A percentile compares a stretch with the other conserved stretches of the same genome.
These are phyloP conservation scores for Cephus runcator DNA, from an alignment of 2,888 invertebrate genomes.

Conservation along the genomic window DNA sequence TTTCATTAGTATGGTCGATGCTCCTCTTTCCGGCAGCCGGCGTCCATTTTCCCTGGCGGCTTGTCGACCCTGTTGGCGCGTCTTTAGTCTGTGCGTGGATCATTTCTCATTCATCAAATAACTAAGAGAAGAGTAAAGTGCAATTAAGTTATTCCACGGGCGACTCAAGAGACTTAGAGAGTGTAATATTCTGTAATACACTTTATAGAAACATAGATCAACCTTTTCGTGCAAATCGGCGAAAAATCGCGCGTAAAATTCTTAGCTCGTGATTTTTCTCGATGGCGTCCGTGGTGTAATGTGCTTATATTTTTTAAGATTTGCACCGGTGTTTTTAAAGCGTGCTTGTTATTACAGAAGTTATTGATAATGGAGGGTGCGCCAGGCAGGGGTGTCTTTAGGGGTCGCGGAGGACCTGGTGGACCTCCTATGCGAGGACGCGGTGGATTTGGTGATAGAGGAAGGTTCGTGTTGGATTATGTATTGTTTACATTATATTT, in stretches of 20 bases:
- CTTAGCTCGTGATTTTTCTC: not conserved
- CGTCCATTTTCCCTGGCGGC: slow-evolving; percentile 57
- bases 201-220: too few species aligned
- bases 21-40: slow-evolving; percentile 57
- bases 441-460: slow-evolving; percentile 56
- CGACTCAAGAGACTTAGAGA: too few species aligned
- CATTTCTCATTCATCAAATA: slow-evolving; percentile 18
- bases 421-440: slow-evolving; percentile 55
- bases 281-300: not conserved
- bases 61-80: slow-evolving; percentile 41
- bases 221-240: not conserved
- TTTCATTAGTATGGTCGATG: slow-evolving; percentile 47
- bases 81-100: slow-evolving; percentile 30
- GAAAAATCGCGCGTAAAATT: slow-evolving; percentile 1
- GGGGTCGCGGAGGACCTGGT: slow-evolving; percentile 53
- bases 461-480: slow-evolving; percentile 40
- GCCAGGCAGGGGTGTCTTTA: slow-evolving; percentile 39
- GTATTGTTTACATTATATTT: slow-evolving; percentile 4
- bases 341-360: slow-evolving; percentile 1
- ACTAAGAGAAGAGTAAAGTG: slow-evolving; percentile 36
- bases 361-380: slow-evolving; percentile 39
- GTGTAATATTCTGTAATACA: too few species aligned
- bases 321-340: not conserved
- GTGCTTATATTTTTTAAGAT: not conserved
- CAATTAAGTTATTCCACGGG: too few species aligned